Conservation (phyloP, 2,888 invertebrate genomes). For the Nipponacmea schrenckii region DNA sequence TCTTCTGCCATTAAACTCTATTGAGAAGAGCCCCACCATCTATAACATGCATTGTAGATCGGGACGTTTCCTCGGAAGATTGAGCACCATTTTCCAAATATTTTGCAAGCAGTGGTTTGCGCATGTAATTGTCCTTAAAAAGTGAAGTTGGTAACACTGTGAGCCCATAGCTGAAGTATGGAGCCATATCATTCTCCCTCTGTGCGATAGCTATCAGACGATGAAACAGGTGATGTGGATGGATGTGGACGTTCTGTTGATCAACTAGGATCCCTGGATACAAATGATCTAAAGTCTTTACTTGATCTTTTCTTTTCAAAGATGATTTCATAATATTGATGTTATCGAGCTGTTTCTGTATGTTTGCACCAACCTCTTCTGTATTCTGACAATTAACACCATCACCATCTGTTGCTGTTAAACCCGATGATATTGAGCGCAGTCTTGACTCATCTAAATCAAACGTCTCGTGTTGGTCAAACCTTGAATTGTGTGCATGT, state of each 20-base stretch:
- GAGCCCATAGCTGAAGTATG: background rate
- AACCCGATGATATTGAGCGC: background rate
- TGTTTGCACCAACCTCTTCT: background rate
- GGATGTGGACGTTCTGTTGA: background rate
- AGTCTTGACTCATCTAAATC: background rate
- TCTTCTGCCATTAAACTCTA: background rate
- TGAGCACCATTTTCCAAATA: too few relatives aligned
- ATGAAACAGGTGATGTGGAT: too few relatives aligned
- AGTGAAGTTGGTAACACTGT: background rate
- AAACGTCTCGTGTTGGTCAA: background rate
- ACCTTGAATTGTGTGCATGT: background rate
- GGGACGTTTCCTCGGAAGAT: background rate
- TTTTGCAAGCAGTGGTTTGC: background rate
- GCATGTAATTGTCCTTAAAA: background rate
- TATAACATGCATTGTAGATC: background rate
- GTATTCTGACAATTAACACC: background rate
- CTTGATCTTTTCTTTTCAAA: too few relatives aligned
- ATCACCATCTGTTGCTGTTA: background rate
- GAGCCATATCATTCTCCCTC: too few relatives aligned
- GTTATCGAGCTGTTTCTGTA: background rate
- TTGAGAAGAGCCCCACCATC: slow-evolving; percentile 1
- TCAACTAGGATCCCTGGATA: background rate
- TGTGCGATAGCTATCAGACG: background rate
- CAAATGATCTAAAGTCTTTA: background rate
- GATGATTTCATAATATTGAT: background rate